Base-by-base conservation (phyloP, 2,888 invertebrate genomes). In the Callinectes sapidus region DNA sequence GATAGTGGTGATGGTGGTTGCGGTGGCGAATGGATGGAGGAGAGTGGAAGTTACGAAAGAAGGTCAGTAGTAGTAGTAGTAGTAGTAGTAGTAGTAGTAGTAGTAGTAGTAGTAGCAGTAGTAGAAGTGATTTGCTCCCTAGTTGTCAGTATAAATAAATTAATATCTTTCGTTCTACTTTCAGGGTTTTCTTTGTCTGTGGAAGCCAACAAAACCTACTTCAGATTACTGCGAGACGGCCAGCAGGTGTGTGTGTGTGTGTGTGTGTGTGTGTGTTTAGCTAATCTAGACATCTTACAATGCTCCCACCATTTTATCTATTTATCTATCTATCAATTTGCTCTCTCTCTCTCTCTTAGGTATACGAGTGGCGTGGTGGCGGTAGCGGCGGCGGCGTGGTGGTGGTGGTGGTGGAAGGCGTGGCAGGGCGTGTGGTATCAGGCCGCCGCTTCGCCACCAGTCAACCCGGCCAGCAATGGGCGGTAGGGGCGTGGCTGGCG, bases 231-330 rank as follows among this genome's bases (percentile, higher is more conserved):
- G 13, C 32, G 77, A 28, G 35, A 81, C 13, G 77, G 77, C 13
- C 13, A 81, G 32, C 77, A 81, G 77, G 77, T 81, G 32, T 81
- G 77, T 81, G 32, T 32, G 77, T 81, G 77, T 81, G 77, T 81
- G 77, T 81, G 77, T 71, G 66, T 71, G 66, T 71, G 66, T 71
- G 66, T 71, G 66, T 71, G 66, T 71, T n/a, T 71, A n/a, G n/a
- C 6, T 71, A n/a, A n/a, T n/a, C n/a, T n/a, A n/a, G n/a, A n/a
- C n/a, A n/a, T n/a, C n/a, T 81, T 1, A 35, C n/a, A n/a, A 71
- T n/a, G n/a, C 10, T n/a, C n/a, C 23, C 5, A 71, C n/a, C 66
- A 5, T n/a, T 71, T 2, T 66, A 66, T 23, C 66, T 71, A 71
- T n/a, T 2, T 71, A 71, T n/a, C n/a, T 71, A 71, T 71, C n/a